phyloP scores from a whole-genome alignment of 2,888 invertebrate species.

The Tortrix viridana region DNA sequence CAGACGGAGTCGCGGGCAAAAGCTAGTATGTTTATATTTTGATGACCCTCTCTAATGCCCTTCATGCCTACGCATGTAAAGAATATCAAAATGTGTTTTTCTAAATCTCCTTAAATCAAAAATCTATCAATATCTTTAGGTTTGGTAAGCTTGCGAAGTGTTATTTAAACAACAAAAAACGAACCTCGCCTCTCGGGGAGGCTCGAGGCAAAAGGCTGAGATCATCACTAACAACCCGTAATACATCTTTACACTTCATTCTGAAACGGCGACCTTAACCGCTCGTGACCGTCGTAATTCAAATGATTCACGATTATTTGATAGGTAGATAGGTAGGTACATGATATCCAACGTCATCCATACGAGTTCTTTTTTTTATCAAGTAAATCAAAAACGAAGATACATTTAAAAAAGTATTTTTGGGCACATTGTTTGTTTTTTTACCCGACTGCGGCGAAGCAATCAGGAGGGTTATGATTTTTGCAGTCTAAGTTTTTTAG shows the following conservation, averaged over 20 bases:
- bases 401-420: too few relatives aligned
- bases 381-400: too few relatives aligned
- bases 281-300: slow-evolving; percentile 27
- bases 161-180: slow-evolving; percentile 31
- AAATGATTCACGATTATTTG: slow-evolving; percentile 21
- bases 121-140: slow-evolving; percentile 16
- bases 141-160: background rate
- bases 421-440: too few relatives aligned
- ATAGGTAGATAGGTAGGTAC: background rate
- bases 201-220: slow-evolving; percentile 31
- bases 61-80: too few relatives aligned
- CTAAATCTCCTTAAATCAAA: background rate
- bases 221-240: slow-evolving; percentile 33
- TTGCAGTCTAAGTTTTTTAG: too few relatives aligned
- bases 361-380: slow-evolving; percentile 1
- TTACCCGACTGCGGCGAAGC: too few relatives aligned
- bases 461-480: too few relatives aligned
- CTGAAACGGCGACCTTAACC: slow-evolving; percentile 27
- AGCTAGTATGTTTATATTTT: too few relatives aligned
- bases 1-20: too few relatives aligned
- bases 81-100: too few relatives aligned
- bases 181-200: slow-evolving; percentile 20
- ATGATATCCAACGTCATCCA: background rate
- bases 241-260: slow-evolving; percentile 34
- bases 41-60: too few relatives aligned